Base-by-base conservation (phyloP, 2,888 invertebrate species). In the Folsomia candida region DNA sequence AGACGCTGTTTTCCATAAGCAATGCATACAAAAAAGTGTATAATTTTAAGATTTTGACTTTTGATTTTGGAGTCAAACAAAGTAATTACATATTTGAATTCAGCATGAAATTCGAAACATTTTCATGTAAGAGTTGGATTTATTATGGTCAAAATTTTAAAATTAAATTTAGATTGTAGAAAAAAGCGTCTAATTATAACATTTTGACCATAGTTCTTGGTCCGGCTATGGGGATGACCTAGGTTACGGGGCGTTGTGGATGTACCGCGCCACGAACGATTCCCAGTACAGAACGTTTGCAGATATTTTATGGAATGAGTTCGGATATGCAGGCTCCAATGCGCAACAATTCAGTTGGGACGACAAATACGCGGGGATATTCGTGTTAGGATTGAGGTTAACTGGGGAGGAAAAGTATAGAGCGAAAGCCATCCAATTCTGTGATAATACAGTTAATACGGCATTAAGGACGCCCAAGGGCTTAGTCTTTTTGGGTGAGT, bases 151-250 rank as follows among this genome's bases (percentile, higher is more conserved):
- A n/a, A n/a, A n/a, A n/a, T n/a, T n/a, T n/a, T n/a, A n/a, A n/a
- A n/a, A n/a, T n/a, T n/a, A n/a, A n/a, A n/a, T n/a, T n/a, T n/a
- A n/a, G n/a, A n/a, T n/a, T n/a, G n/a, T n/a, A n/a, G n/a, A n/a
- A n/a, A n/a, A n/a, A n/a, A n/a, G n/a, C n/a, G n/a, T n/a, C n/a
- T n/a, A 57, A 9, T 57, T 57, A 14, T n/a, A 57, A 57, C 6
- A 14, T 47, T 11, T 2, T 25, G 14, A 29, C 58, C 29, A 37
- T 20, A 80, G 77, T 20, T 83, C 80, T 71, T 86, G 86, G 79
- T 86, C 85, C 0, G 86, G 85, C 66, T 87, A 85, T 77, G 86
- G 85, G 0, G 87, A 87, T 78, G 87, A 87, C 77, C 80, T 87
- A 27, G 84, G 85, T 0, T 87, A 87, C 87, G 85, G 86, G 0